Evolutionary conservation across 1,140 invertebrate species (phyloP).

Genomic region (Drosophila prosaltans): DNA sequence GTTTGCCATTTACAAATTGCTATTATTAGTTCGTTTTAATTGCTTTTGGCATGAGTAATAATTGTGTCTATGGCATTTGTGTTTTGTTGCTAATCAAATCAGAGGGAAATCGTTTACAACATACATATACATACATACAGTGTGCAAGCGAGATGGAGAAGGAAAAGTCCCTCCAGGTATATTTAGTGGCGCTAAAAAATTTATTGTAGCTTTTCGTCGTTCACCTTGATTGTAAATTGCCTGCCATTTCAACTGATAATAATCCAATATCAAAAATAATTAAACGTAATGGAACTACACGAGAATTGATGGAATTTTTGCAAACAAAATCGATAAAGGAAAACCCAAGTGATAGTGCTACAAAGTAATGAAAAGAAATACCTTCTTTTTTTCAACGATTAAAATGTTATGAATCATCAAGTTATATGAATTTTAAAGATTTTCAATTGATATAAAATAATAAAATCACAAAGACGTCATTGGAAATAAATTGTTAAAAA

Average conservation of each 20-base stretch:
- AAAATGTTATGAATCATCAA: neutral
- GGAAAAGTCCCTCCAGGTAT: slow-evolving; percentile 9
- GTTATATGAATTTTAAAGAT: neutral
- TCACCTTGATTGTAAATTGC: slow-evolving; percentile 6
- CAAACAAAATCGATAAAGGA: neutral
- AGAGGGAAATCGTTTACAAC: slow-evolving; percentile 19
- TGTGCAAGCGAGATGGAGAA: neutral
- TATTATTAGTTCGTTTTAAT: slow-evolving; percentile 72
- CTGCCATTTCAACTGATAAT: neutral
- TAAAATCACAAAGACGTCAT: too few species aligned
- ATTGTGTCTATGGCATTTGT: slow-evolving; percentile 48
- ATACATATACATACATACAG: neutral
- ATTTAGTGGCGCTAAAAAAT: slow-evolving; percentile 18
- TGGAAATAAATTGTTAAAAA: too few species aligned
- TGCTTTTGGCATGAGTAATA: slow-evolving; percentile 69
- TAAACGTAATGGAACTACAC: neutral
- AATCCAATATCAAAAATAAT: neutral
- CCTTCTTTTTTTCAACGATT: too few species aligned
- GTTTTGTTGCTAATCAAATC: slow-evolving; percentile 39
- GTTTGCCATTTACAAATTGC: slow-evolving; percentile 65
- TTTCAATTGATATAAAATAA: too few species aligned
- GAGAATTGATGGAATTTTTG: slow-evolving; percentile 6
- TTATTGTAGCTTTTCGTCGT: too few species aligned
- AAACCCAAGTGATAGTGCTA: neutral
- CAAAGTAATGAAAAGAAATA: too few species aligned